These are phyloP conservation scores for Lobophora halterata DNA, from an alignment of 2,888 invertebrate species.

Conservation along the genomic window DNA sequence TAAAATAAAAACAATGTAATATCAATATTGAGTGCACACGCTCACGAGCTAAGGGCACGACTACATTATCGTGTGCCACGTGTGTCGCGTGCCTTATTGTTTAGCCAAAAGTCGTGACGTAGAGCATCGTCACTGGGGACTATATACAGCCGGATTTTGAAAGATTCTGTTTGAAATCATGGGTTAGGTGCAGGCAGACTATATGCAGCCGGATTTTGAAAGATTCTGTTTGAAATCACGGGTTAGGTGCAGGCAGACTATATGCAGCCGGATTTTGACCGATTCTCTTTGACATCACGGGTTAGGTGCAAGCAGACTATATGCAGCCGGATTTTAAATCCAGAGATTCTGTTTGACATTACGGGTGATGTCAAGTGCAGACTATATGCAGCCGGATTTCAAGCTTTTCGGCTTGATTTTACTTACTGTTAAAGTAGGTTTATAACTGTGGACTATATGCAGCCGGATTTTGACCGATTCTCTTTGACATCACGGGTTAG, in stretches of 20 bases:
- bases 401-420: too few species aligned
- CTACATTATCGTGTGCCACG: slow-evolving; percentile 52
- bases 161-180: too few species aligned
- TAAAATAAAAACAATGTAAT: slow-evolving; percentile 20
- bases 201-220: slow-evolving; percentile 9
- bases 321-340: slow-evolving; percentile 9
- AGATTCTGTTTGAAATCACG: too few species aligned
- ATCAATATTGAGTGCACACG: slow-evolving; percentile 44
- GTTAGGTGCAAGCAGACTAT: too few species aligned
- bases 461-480: slow-evolving; percentile 6
- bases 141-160: slow-evolving; percentile 9
- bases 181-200: too few species aligned
- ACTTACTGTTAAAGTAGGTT: too few species aligned
- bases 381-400: slow-evolving; percentile 11
- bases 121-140: slow-evolving; percentile 6
- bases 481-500: too few species aligned
- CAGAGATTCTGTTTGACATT: too few species aligned
- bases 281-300: too few species aligned
- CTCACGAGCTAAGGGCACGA: slow-evolving; percentile 62
- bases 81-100: slow-evolving; percentile 61
- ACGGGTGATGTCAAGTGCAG: too few species aligned
- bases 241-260: too few species aligned
- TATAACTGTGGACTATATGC: slow-evolving; percentile 16
- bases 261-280: slow-evolving; percentile 7
- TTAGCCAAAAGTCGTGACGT: slow-evolving; percentile 24